Conservation (phyloP, 2,888 invertebrate genomes). For the Geophilus truncorum region DNA sequence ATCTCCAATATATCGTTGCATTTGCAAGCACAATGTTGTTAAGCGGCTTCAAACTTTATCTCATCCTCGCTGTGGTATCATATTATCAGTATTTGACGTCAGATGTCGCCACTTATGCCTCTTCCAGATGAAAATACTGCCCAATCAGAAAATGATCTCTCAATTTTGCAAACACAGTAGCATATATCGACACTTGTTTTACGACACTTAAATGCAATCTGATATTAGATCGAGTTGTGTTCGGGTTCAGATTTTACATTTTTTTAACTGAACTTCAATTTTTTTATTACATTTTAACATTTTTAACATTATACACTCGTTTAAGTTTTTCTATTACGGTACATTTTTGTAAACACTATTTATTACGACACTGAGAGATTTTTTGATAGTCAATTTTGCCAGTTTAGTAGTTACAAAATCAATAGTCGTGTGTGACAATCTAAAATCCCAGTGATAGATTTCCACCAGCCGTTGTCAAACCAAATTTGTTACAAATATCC, state of each 20-base stretch:
- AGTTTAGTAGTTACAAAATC: background rate
- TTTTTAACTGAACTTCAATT: background rate
- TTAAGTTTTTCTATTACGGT: background rate
- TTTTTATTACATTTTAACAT: background rate
- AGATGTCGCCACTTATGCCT: background rate
- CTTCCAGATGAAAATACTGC: constrained; percentile 25
- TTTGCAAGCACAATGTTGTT: background rate
- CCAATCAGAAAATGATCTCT: background rate
- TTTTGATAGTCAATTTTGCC: background rate
- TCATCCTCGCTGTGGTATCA: constrained; percentile 29
- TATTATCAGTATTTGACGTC: constrained; percentile 29
- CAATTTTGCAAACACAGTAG: background rate
- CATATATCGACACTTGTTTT: background rate
- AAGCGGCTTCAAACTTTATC: constrained; percentile 30
- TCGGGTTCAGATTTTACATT: background rate
- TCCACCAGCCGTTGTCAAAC: background rate
- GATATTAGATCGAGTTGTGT: background rate
- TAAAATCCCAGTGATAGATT: background rate
- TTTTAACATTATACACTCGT: background rate
- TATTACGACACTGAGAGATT: background rate
- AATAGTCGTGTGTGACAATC: background rate
- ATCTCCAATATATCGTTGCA: constrained; percentile 25
- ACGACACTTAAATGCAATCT: background rate
- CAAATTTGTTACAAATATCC: background rate
- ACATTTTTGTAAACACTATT: background rate